Evolutionary conservation across 2,888 invertebrate genomes (phyloP), one percentile per base, ranked within the genome.

Genomic region (Malthinus flaveolus): DNA sequence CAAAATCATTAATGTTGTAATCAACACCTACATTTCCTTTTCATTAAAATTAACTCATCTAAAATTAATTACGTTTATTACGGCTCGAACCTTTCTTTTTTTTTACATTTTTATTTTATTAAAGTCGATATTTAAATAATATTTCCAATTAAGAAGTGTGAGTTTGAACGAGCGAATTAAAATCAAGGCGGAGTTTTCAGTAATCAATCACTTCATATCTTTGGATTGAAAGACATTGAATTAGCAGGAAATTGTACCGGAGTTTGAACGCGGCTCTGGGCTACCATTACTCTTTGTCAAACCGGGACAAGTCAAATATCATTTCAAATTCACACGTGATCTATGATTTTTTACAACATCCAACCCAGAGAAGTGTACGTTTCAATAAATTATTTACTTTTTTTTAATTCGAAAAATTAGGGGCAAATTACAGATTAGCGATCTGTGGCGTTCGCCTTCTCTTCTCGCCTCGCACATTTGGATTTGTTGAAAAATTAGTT

Each of bases 151-250:
- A 54, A 47, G 47, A 56, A 56, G 56, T 46, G 56, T 46, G 47
- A 51, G 50, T 44, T 56, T 56, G 50, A 44, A 50, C 56, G 23
- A 23, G 35, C 46, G 50, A 56, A 56, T 51, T 50, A 56, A 49
- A 56, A 12, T 36, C 45, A 39, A 56, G 75, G 75, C 72, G 73
- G 68, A 63, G 64, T 68, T 66, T 56, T 53, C 62, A 56, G 73
- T 73, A 75, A 78, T 78, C 79, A 77, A 78, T 78, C 79, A 78
- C 75, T 67, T 70, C 71, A 72, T 77, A 77, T 78, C 78, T 76
- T 75, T 68, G 76, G 78, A 79, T 79, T 79, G 79, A 79, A 79
- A 79, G 79, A 79, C 79, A 79, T 79, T 79, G 79, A 79, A 79
- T 79, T 78, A 79, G 77, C 78, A 78, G 79, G 79, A 79, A 79